Base-by-base conservation (phyloP, 2,113 vertebrate genomes). In the Atlantisia rogersi region DNA sequence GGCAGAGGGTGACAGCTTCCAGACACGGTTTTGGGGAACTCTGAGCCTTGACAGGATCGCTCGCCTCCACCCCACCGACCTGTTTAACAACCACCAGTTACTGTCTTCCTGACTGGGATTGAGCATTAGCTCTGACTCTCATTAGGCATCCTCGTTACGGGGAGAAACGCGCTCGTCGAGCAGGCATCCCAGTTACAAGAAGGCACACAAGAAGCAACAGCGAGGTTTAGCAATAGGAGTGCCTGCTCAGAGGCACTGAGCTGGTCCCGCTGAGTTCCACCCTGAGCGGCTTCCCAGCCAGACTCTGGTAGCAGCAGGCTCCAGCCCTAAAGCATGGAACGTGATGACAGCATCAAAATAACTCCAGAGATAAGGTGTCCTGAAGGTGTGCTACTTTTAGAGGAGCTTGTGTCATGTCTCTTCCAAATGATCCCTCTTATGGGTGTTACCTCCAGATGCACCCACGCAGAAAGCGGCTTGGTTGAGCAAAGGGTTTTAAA, bases 381-480 rank as follows among this genome's bases (percentile, higher is more conserved):
- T 80, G 53, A 79, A 94, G 86, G 69, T 77, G 58, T 42, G 42
- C 42, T 81, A 11, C 82, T 90, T 94, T 60, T 39, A 62, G 35
- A 82, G 69, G 29, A 96, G 44, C 32, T 35, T 76, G 25, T 40
- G 31, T 28, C 48, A 39, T 19, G 13, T 35, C 76, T 84, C 31
- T 69, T 87, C 29, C 69, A 73, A 75, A 52, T 40, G 65, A 86
- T 81, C 64, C 64, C 40, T 80, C 56, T 69, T 65, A 69, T 18
- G 83, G 88, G 81, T 87, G 92, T 91, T 89, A 59, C 77, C 74
- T 95, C 63, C 10, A 18, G 63, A 92, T 75, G 94, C 58, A 6
- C 44, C 69, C 91, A 35, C 70, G 76, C 87, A 62, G 88, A 90
- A 89, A 92, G 67, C 81, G 76, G 46, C 37, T 71, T 32, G 12